Conservation (phyloP, 2,888 invertebrate species). For the Poecilus cupreus region DNA sequence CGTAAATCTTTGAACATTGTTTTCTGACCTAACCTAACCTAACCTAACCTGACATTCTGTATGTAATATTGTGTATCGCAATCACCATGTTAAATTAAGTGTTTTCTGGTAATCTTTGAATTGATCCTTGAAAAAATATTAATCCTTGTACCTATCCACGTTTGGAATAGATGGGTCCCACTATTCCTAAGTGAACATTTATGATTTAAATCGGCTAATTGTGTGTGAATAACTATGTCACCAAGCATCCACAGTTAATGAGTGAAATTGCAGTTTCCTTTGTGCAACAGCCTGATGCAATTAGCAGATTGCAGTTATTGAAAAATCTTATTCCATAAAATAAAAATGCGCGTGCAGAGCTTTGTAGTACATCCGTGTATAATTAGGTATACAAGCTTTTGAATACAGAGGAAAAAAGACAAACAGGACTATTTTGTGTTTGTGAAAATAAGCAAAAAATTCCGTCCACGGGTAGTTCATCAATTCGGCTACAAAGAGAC, state of each 20-base stretch:
- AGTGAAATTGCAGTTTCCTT: not conserved
- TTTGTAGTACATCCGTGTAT: not conserved
- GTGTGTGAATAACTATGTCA: too few relatives aligned
- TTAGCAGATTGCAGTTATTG: not conserved
- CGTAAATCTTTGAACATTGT: too few relatives aligned
- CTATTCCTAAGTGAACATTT: too few relatives aligned
- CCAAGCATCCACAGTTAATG: not conserved
- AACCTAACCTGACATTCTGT: too few relatives aligned
- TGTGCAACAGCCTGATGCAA: not conserved
- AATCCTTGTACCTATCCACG: too few relatives aligned
- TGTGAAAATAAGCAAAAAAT: conserved; percentile 35
- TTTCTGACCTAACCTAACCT: too few relatives aligned
- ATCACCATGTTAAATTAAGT: too few relatives aligned
- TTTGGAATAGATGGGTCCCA: too few relatives aligned
- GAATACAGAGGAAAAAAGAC: conserved; percentile 12
- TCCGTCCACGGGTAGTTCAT: conserved; percentile 30
- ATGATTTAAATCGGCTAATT: too few relatives aligned
- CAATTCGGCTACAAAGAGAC: conserved; percentile 46
- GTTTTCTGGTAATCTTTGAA: too few relatives aligned
- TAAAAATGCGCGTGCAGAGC: not conserved
- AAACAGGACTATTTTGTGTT: conserved; percentile 38
- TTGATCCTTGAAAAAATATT: too few relatives aligned
- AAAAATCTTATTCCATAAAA: not conserved
- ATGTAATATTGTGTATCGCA: too few relatives aligned
- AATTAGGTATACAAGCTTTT: conserved; percentile 20